Evolutionary conservation across 2,888 invertebrate genomes (phyloP), one percentile per base, ranked within the genome.

Genomic region (Gari tellinella): DNA sequence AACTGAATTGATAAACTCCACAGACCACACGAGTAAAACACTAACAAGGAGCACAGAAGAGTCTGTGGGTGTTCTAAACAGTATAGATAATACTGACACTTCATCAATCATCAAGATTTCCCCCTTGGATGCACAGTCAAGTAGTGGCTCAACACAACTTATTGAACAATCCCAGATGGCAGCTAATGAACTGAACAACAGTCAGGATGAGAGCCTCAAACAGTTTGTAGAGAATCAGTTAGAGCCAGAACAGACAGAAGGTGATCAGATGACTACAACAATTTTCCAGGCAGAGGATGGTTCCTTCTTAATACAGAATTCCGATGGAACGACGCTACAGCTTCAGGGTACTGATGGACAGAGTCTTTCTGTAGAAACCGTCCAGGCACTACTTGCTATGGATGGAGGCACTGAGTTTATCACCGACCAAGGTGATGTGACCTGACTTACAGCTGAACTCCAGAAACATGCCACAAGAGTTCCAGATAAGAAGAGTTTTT

Each of bases 381-480:
- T 92, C 3, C 91, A 92, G 61, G 90, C 91, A 0, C 70, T 92
- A 25, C 78, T 92, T n/a, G 86, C 86, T 15, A 87, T 88, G 81
- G 85, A 86, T 19, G 74, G 78, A 25, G 84, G 86, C 10, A 80
- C 83, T 14, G 83, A 86, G 53, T 68, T 81, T 8, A 40, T 81
- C n/a, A 73, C 78, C 12, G 68, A 70, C 46, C 43, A 76, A 31
- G 31, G 10, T 7, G 31, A 10, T 31, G 31, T 31, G 4, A 31
- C 31, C 31, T 31, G 31, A 31, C 5, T 4, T 7, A 31, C 5
- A 31, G 31, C 31, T 31, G 31, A 31, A 10, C 31, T 7, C n/a
- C n/a, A n/a, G n/a, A n/a, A n/a, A n/a, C n/a, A n/a, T n/a, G n/a
- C n/a, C n/a, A n/a, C n/a, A 7, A 31, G 31, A 31, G 31, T 31